These are phyloP conservation scores for Diadophis punctatus DNA, from an alignment of 2,113 vertebrate species.

Conservation along the genomic window DNA sequence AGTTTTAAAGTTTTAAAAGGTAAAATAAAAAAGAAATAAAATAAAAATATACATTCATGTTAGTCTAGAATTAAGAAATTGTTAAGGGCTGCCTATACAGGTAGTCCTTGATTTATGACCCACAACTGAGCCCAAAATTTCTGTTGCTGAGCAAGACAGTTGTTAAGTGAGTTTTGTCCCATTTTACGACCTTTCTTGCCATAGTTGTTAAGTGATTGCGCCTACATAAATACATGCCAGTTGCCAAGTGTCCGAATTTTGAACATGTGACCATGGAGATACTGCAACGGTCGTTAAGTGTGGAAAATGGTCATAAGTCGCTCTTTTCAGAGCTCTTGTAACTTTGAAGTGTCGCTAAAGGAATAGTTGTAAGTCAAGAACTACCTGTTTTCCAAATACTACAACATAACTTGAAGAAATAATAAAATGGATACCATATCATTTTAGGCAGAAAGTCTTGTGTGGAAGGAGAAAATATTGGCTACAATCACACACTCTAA, in stretches of 20 bases:
- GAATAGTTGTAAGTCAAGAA: no score
- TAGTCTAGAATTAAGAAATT: neutral
- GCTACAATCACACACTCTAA: neutral
- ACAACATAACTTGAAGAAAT: neutral
- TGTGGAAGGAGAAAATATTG: neutral
- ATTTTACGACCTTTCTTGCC: neutral
- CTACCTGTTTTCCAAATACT: neutral
- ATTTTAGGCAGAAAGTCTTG: neutral
- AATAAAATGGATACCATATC: neutral
- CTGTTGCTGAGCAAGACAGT: neutral
- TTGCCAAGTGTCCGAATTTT: neutral
- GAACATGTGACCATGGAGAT: neutral
- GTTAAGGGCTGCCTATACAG: neutral
- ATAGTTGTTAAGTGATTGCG: neutral
- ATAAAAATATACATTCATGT: neutral
- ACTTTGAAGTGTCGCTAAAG: no score
- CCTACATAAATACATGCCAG: neutral
- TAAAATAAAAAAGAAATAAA: neutral
- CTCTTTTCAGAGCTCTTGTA: no score
- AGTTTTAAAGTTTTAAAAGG: neutral
- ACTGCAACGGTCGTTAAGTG: neutral
- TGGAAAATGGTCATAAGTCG: neutral
- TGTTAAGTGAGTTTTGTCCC: neutral
- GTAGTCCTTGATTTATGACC: neutral
- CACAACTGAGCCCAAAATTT: neutral